These are phyloP conservation scores for Agrilus cyanescens DNA, from an alignment of 2,888 invertebrate species.

Conservation along the genomic window DNA sequence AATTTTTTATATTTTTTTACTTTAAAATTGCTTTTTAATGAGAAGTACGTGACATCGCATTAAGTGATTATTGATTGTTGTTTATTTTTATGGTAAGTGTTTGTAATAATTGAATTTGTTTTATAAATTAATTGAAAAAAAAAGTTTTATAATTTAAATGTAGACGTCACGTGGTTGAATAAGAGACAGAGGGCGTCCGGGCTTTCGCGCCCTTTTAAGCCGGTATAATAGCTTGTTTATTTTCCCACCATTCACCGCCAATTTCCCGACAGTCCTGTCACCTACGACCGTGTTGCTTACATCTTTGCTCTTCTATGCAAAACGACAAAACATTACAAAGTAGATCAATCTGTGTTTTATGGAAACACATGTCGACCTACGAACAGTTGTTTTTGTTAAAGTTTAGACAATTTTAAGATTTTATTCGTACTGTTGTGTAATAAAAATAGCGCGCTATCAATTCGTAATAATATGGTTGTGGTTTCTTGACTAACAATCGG, in stretches of 20 bases:
- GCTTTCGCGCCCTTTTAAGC: constrained; percentile 30
- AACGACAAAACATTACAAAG: constrained; percentile 32
- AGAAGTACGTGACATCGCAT: too few species aligned
- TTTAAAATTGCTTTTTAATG: too few species aligned
- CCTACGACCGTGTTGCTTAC: constrained; percentile 31
- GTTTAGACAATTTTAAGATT: constrained; percentile 7
- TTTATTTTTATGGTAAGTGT: too few species aligned
- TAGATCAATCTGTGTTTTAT: constrained; percentile 36
- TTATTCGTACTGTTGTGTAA: constrained; percentile 5
- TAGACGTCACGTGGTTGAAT: too few species aligned
- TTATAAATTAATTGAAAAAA: too few species aligned
- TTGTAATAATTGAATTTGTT: too few species aligned
- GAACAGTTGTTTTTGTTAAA: constrained; percentile 14
- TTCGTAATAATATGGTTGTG: constrained; percentile 25
- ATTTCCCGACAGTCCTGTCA: constrained; percentile 34
- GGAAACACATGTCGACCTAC: constrained; percentile 30
- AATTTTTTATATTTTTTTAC: too few species aligned
- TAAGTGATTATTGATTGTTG: too few species aligned
- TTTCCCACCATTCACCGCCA: constrained; percentile 34
- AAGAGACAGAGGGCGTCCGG: constrained; percentile 22
- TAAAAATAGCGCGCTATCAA: constrained; percentile 16
- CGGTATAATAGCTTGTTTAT: constrained; percentile 37
- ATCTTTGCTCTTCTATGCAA: constrained; percentile 35
- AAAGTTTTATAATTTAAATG: too few species aligned
- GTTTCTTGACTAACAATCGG: constrained; percentile 32